Evolutionary conservation across 2,888 invertebrate genomes (phyloP), one percentile per base, ranked within the genome.

Genomic region (Malachius bipustulatus): DNA sequence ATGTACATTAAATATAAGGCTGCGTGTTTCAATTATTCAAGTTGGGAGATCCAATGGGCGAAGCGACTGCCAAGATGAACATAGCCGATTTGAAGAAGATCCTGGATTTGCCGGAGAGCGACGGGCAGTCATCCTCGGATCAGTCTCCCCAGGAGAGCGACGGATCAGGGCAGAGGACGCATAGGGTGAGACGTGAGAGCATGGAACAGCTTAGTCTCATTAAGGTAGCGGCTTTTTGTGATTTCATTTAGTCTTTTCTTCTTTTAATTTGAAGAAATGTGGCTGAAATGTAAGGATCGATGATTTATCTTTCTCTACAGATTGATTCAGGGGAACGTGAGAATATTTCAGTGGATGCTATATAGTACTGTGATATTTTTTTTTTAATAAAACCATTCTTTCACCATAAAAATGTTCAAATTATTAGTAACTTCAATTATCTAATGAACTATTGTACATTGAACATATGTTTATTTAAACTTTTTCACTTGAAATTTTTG

Each of bases 151-250:
- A 45, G 32, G 44, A 44, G 16, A 42, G 41, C 16, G 42, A 42
- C 9, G 38, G 41, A 4, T 37, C 46, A 12, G 39, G 47, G 33
- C 44, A 46, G 33, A 50, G 55, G 42, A 49, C 60, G 46, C 70
- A 72, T 47, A 66, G 87, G 55, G 80, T 88, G 47, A 75, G 88
- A 48, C 71, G 88, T 28, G 87, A 90, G 62, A 89, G 88, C 65
- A 94, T 94, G 94, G 93, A 94, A 63, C 90, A 91, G 59, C 75
- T 96, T 64, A 87, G 91, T 58, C 73, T 94, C 26, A 84, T 94
- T 63, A 90, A 90, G 73, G 81, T 84, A 59, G 56, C 47, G 51
- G 54, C 47, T 46, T 53, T 50, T 40, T 30, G 14, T 36, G 35
- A 35, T 37, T 29, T 39, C 37, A 14, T 32, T 41, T 38, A 34